These are phyloP conservation scores for Pungitius pungitius DNA, from an alignment of 2,113 vertebrate genomes.

Conservation along the genomic window DNA sequence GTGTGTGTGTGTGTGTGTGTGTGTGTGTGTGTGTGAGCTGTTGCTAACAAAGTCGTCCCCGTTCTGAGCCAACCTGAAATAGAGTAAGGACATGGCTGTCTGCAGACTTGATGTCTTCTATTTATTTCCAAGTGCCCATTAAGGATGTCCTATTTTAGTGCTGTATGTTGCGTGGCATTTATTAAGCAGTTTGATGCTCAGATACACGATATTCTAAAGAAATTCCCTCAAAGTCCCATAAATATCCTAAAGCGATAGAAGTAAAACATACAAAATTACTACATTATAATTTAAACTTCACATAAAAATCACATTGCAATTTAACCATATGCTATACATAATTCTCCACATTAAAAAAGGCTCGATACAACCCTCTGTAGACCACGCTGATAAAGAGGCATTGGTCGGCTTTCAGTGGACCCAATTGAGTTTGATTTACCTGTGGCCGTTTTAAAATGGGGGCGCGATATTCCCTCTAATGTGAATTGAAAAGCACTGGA, in stretches of 20 bases:
- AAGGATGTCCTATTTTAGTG: not conserved
- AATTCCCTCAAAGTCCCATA: not conserved
- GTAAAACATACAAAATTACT: conserved; percentile 31
- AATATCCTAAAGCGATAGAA: conserved; percentile 25
- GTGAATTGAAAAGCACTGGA: conserved; percentile 73
- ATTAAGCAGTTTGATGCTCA: conserved; percentile 6
- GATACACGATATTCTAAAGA: conserved; percentile 6
- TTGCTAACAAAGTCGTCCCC: conserved; percentile 18
- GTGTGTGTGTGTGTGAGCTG: conserved; percentile 11
- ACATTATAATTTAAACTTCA: conserved; percentile 36
- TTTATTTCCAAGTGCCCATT: conserved; percentile 15
- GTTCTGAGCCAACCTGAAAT: conserved; percentile 24
- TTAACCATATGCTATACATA: conserved; percentile 21
- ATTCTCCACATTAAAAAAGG: conserved; percentile 22
- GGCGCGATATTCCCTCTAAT: conserved; percentile 64
- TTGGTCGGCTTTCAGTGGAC: conserved; percentile 40
- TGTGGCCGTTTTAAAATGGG: conserved; percentile 52
- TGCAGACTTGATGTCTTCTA: conserved; percentile 16
- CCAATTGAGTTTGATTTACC: conserved; percentile 70
- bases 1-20: conserved; percentile 5
- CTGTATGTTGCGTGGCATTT: not conserved
- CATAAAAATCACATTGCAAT: conserved; percentile 44
- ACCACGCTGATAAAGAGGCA: conserved; percentile 47
- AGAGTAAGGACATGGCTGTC: not conserved
- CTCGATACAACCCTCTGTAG: conserved; percentile 29